Percentiles rank a stretch among this genome's conserved stretches.
phyloP scores from a whole-genome alignment of 2,888 invertebrate genomes.

The Dryomyza anilis region DNA sequence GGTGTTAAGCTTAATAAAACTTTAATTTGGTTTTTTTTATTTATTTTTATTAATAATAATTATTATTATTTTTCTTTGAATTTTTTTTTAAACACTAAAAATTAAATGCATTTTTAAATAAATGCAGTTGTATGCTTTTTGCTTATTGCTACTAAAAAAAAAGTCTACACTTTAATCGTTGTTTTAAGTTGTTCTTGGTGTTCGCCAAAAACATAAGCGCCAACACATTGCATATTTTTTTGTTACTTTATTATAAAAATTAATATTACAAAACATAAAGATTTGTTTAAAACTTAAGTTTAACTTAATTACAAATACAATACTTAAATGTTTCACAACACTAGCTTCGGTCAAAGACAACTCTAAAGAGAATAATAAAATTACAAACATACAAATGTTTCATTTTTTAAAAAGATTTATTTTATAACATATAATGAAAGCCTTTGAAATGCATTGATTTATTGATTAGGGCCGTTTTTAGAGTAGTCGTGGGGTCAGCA shows the following conservation, averaged over 20 bases:
- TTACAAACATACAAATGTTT: not conserved
- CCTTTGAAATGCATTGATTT: too few relatives aligned
- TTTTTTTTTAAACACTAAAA: too few relatives aligned
- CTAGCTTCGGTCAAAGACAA: not conserved
- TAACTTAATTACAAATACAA: not conserved
- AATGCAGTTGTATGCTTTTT: too few relatives aligned
- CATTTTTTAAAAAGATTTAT: too few relatives aligned
- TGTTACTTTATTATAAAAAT: too few relatives aligned
- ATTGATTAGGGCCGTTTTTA: too few relatives aligned
- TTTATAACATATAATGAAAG: too few relatives aligned
- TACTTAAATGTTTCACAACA: not conserved
- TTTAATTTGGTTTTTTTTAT: not conserved
- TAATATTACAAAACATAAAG: not conserved
- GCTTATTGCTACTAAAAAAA: not conserved
- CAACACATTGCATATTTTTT: too few relatives aligned
- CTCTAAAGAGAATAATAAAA: not conserved
- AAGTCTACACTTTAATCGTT: not conserved
- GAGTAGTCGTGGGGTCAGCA: too few relatives aligned
- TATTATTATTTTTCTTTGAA: not conserved
- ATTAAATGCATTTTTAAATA: too few relatives aligned
- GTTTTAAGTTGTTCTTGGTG: not conserved
- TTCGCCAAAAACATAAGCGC: too few relatives aligned
- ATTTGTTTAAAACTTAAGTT: not conserved
- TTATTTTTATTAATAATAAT: not conserved
- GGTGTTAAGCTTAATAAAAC: too few relatives aligned